phyloP scores from a whole-genome alignment of 2,888 invertebrate genomes.

The Isotomurus palustris region DNA sequence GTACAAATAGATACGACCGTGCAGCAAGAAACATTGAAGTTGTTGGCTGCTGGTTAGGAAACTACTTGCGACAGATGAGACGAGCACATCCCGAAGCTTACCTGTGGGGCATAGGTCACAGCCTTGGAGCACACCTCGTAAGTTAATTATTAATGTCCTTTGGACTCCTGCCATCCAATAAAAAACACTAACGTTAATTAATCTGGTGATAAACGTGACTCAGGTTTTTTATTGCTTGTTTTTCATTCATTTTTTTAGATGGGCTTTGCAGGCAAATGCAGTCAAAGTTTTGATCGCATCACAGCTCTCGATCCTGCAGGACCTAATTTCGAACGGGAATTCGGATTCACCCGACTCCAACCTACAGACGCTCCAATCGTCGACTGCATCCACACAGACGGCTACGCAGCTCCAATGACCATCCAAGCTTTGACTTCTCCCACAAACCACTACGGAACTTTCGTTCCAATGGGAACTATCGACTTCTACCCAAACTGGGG shows the following conservation, averaged over 20 bases:
- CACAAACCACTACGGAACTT: conserved; percentile 31
- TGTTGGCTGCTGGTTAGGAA: conserved; percentile 34
- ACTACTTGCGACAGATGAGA: conserved; percentile 28
- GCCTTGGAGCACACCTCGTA: conserved; percentile 29
- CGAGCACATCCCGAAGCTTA: conserved; percentile 19
- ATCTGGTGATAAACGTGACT: no score
- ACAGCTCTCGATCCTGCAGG: conserved; percentile 28
- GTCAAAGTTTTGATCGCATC: conserved; percentile 28
- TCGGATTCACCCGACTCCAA: conserved; percentile 18
- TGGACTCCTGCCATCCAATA: no score
- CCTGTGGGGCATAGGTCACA: conserved; percentile 35
- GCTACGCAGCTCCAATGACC: conserved; percentile 27
- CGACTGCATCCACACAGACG: conserved; percentile 36
- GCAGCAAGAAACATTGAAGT: conserved; percentile 33
- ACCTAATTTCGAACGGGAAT: conserved; percentile 31
- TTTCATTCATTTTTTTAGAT: conserved; percentile 8
- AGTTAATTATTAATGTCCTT: background rate
- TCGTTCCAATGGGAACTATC: conserved; percentile 32
- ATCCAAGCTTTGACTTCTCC: conserved; percentile 35
- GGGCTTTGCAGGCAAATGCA: conserved; percentile 37
- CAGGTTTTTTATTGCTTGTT: background rate
- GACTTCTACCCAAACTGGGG: conserved; percentile 36
- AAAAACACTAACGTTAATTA: no score
- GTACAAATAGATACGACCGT: conserved; percentile 21
- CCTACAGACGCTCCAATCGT: conserved; percentile 28